Evolutionary conservation across 1,140 invertebrate genomes (phyloP), one percentile per base, ranked within the genome.

Genomic region (Ridgeia piscesae): DNA sequence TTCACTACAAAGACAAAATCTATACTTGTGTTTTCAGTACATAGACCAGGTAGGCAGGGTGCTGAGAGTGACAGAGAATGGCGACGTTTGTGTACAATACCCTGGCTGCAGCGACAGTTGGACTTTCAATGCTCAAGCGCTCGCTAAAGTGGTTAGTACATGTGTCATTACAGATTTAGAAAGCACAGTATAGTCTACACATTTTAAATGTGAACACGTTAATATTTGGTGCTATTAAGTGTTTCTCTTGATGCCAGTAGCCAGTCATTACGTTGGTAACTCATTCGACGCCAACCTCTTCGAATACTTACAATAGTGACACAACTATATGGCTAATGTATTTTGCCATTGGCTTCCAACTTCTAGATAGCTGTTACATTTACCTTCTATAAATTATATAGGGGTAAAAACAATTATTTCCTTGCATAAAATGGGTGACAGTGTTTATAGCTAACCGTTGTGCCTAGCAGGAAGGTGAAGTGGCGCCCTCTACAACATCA

Each of bases 21-120:
- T 77, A 21, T 27, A 21, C 11, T 6, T 77, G 58, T 77, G 58
- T 77, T 77, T 77, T 34, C 92, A 97, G 97, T 98, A 97, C 95
- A 96, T 98, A 93, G 97, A 97, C 88, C 97, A 98, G 96, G 96
- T 98, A 91, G 98, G 98, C 31, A 97, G 97, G 34, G 98, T 99
- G 34, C 98, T 99, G 96, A 96, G 98, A 92, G 97, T 99, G 14
- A 99, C 98, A 9, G 98, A 99, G 93, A 97, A 98, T 95, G 98
- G 98, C 31, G 98, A 99, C 95, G 97, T 99, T 93, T 96, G 98
- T 88, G 98, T 99, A 35, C 98, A 98, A 94, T 98, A 98, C 95
- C 98, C 98, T 93, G 96, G 97, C 34, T 98, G 98, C 94, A 97
- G 97, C 92, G 98, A 98, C 95, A 96, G 98, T 58, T 99, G 98